phyloP scores from a whole-genome alignment of 2,113 vertebrate genomes.

The Gymnorhina tibicen region DNA sequence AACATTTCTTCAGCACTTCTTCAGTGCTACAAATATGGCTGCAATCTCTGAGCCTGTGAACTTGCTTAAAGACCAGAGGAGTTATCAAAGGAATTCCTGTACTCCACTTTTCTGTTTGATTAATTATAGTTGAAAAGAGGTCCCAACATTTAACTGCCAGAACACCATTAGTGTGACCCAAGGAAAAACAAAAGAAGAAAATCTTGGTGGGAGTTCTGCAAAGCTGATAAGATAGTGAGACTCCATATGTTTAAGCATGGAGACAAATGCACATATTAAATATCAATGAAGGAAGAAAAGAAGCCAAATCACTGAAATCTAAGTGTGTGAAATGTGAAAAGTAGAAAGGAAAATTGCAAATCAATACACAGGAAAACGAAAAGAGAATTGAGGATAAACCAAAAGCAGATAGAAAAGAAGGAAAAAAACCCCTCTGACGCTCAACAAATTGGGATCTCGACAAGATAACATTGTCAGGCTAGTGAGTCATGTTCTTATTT shows the following conservation, averaged over 20 bases:
- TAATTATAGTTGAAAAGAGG: not conserved
- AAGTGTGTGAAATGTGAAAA: slow-evolving; percentile 29
- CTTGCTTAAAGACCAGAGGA: not conserved
- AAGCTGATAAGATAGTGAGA: not conserved
- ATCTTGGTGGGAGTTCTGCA: not conserved
- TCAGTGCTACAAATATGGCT: not conserved
- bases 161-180: not conserved
- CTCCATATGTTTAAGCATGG: not conserved
- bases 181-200: not conserved
- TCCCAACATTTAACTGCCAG: not conserved
- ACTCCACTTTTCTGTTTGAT: not conserved
- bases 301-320: slow-evolving; percentile 19
- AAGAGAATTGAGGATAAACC: slow-evolving; percentile 26
- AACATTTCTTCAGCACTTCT: not conserved
- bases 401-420: slow-evolving; percentile 5
- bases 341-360: slow-evolving; percentile 43
- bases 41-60: not conserved
- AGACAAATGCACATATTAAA: not conserved
- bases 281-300: not conserved
- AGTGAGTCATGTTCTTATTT: not conserved
- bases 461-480: not conserved
- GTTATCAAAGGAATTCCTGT: not conserved
- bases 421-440: not conserved
- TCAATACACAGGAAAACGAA: slow-evolving; percentile 45
- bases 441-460: slow-evolving; percentile 12